These are phyloP conservation scores for Halcyon senegalensis DNA, from an alignment of 2,113 vertebrate genomes.

Conservation along the genomic window DNA sequence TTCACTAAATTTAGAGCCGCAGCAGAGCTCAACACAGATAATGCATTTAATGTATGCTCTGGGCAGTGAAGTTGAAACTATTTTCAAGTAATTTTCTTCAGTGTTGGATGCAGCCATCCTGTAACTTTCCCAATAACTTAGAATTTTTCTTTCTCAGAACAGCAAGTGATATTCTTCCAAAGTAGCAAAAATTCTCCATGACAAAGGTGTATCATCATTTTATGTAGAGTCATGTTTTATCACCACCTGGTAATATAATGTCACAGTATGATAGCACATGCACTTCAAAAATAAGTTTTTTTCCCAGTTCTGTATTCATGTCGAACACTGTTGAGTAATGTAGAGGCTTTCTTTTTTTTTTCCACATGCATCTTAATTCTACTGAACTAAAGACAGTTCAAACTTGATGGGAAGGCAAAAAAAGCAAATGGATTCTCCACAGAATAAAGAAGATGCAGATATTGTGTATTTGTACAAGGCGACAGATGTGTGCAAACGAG, in stretches of 20 bases:
- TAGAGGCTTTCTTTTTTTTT: background rate
- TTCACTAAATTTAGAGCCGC: slow-evolving; percentile 65
- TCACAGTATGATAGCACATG: background rate
- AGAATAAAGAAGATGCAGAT: background rate
- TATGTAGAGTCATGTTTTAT: background rate
- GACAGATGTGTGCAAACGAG: background rate
- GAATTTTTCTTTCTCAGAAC: slow-evolving; percentile 30
- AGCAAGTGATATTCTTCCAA: slow-evolving; percentile 24
- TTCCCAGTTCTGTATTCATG: background rate
- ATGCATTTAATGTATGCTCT: slow-evolving; percentile 62
- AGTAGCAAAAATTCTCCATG: background rate
- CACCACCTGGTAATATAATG: background rate
- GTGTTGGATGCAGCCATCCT: slow-evolving; percentile 38
- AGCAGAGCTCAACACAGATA: slow-evolving; percentile 61
- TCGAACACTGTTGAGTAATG: background rate
- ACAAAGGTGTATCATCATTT: slow-evolving; percentile 9
- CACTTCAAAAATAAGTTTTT: background rate
- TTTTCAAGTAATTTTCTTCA: slow-evolving; percentile 69
- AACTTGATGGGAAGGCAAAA: background rate
- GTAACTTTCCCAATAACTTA: slow-evolving; percentile 47
- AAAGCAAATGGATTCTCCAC: background rate
- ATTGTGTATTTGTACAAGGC: background rate
- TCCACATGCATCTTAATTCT: background rate
- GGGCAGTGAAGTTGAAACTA: slow-evolving; percentile 68
- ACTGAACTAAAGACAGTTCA: background rate